Conservation (phyloP, 2,113 vertebrate species). For the Tonatia bakeri region DNA sequence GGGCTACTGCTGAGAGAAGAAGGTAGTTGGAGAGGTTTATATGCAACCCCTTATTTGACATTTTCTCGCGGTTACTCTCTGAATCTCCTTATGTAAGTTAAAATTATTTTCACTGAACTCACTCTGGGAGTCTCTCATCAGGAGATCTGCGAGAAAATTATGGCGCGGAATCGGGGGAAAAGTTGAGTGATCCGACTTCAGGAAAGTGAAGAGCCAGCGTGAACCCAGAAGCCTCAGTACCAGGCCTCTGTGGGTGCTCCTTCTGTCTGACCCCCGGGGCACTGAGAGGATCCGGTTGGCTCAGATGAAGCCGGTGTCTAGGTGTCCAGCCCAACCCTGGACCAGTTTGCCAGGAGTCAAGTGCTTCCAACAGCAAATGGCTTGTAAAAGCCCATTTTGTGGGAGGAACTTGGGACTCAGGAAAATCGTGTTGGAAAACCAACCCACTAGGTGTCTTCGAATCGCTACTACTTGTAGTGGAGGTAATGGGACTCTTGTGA, state of each 20-base stretch:
- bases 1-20: neutral
- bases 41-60: neutral
- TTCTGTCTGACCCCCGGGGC: neutral
- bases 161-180: neutral
- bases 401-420: neutral
- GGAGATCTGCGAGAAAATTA: neutral
- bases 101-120: neutral
- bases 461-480: neutral
- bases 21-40: neutral
- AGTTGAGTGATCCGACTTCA: neutral
- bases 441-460: neutral
- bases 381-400: neutral
- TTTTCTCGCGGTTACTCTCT: neutral
- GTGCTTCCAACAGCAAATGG: neutral
- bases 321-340: neutral
- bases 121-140: neutral
- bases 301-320: neutral
- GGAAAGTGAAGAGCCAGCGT: neutral
- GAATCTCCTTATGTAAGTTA: neutral
- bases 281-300: neutral
- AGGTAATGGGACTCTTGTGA: neutral
- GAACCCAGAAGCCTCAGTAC: neutral
- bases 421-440: neutral
- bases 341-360: neutral
- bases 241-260: rapidly evolving